Evolutionary conservation across 2,888 invertebrate genomes (phyloP), one percentile per base, ranked within the genome.

Genomic region (Drosophila ustulata): DNA sequence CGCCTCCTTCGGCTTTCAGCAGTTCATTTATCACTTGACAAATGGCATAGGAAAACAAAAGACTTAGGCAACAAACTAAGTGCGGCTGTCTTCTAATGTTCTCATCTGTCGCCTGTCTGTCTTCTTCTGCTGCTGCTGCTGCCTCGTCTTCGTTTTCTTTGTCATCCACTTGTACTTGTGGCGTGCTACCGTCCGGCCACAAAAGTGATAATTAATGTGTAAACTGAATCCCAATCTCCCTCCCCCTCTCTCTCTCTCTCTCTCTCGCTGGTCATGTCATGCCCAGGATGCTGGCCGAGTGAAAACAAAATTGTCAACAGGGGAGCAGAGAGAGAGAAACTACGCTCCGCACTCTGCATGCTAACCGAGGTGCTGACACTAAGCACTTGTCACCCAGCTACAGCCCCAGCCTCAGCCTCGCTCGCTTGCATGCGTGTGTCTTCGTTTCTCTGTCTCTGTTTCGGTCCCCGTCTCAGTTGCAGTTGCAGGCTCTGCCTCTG

Each of bases 201-300:
- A 84, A 75, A 88, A 90, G 89, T 90, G 91, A 90, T 91, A 90
- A 90, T 90, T 91, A 90, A 91, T 91, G 91, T 90, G 90, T 90
- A 91, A 91, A 86, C 77, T 83, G 85, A 89, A 82, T 63, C 62
- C 78, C 80, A 77, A n/a, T 37, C 61, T 49, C 26, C 53, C 50
- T 18, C 30, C 47, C 74, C 66, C 39, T 61, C 52, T 63, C 37
- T 68, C 68, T 69, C 58, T 9, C 32, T 18, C 25, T 18, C 59
- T 45, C 50, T 39, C 53, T 50, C 23, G 18, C 18, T 18, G 18
- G 18, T 18, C n/a, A 47, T 74, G 55, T 32, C 61, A 49, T 55
- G 53, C 64, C 62, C 64, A 64, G 70, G 71, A 82, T 79, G 67
- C 82, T 75, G 82, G 62, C 30, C 53, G 61, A 51, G 51, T 46